Percentiles rank a stretch among this genome's conserved stretches.
phyloP scores from a whole-genome alignment of 2,797 vertebrate genomes.

The Cyprinella venusta region DNA sequence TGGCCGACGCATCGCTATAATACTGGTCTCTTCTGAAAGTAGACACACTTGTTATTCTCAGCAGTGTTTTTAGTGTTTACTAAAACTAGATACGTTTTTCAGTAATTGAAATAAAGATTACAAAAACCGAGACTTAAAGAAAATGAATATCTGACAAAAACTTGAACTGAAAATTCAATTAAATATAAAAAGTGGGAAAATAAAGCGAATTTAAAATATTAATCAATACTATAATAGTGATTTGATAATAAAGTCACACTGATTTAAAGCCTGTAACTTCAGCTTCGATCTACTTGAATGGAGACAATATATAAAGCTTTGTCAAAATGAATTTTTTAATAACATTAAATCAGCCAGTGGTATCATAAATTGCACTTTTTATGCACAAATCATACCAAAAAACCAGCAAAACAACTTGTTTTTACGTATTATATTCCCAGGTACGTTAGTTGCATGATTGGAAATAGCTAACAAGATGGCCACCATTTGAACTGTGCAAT shows the following conservation, averaged over 20 bases:
- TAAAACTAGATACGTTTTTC: not conserved
- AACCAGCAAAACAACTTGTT: not conserved
- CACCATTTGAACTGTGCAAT: not conserved
- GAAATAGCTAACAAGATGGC: not conserved
- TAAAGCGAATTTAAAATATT: not conserved
- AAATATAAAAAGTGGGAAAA: not conserved
- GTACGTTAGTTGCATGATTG: not conserved
- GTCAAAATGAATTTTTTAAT: too few species aligned
- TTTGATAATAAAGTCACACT: not conserved
- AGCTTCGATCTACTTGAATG: not conserved
- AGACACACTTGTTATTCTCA: constrained; percentile 14
- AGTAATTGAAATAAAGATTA: not conserved
- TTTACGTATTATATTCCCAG: not conserved
- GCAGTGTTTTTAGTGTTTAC: not conserved
- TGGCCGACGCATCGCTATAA: constrained; percentile 5
- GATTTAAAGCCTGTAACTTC: not conserved
- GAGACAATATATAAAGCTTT: not conserved
- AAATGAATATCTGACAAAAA: not conserved
- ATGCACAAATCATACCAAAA: not conserved
- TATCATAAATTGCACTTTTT: not conserved
- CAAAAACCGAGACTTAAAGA: not conserved
- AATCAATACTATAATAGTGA: not conserved
- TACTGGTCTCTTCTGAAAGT: constrained; percentile 9
- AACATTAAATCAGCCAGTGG: too few species aligned
- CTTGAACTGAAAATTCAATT: not conserved